Base-by-base conservation (phyloP, 1,140 invertebrate genomes). In the Babylonia areolata region DNA sequence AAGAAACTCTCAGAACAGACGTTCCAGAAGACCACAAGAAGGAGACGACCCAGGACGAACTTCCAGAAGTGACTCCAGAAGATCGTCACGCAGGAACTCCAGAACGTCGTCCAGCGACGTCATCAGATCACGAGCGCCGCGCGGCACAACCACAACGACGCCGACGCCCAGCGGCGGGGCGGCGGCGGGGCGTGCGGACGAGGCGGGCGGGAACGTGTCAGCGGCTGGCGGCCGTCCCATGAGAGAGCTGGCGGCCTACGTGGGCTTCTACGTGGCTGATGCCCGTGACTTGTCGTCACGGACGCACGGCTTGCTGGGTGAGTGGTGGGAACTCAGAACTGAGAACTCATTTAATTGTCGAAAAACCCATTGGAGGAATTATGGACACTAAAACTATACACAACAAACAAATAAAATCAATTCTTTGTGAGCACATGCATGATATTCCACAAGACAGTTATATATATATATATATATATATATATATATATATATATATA, bases 231-330 rank as follows among this genome's bases (percentile, higher is more conserved):
- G 28, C n/a, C 15, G 42, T 80, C 42, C 2, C 46, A 17, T 51
- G 46, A n/a, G 78, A 39, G 85, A 85, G 0, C 17, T 58, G 31
- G 58, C 33, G 20, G 77, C 85, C n/a, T 85, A 85, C 28, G 31
- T 85, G 75, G 85, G 85, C 2, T 85, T 85, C 54, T 85, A 85
- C 40, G 58, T 85, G 37, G 31, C 85, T 31, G 85, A 85, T 33
- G 85, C 85, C 15, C 28, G 85, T 9, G 85, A 80, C 20, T 35
- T 85, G 37, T 85, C 85, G 28, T 15, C 75, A 11, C 31, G 71
- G 3, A 85, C 85, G 5, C 85, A 85, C 54, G 85, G 85, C 2
- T 28, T 85, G 40, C 33, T 85, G 40, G 85, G 85, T 85, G 33
- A n/a, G n/a, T n/a, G n/a, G n/a, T n/a, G n/a, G n/a, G n/a, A n/a